phyloP scores from a whole-genome alignment of 2,113 vertebrate species.

The Suncus etruscus region DNA sequence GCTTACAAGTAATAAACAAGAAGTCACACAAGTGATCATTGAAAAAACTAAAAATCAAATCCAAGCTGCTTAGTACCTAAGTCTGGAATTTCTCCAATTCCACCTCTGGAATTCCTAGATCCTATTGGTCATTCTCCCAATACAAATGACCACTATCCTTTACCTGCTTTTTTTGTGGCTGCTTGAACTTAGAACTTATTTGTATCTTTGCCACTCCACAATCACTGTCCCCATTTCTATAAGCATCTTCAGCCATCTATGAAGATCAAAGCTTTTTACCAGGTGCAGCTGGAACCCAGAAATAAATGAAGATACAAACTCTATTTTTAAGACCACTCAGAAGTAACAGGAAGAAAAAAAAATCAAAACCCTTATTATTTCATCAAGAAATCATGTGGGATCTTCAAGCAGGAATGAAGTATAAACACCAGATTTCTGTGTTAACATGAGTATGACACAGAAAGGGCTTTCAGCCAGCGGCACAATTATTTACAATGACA shows the following conservation, averaged over 20 bases:
- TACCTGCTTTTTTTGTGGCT: not conserved
- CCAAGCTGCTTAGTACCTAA: not conserved
- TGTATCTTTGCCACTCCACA: not conserved
- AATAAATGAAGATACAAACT: conserved; percentile 6
- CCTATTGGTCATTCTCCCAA: not conserved
- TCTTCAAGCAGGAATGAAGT: conserved; percentile 26
- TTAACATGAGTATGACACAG: conserved; percentile 64
- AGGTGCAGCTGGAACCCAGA: not conserved
- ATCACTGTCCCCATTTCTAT: not conserved
- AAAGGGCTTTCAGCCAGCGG: conserved; percentile 74
- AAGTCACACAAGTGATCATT: not conserved
- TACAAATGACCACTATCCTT: not conserved
- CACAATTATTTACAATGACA: conserved; percentile 79
- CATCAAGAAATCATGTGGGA: not conserved
- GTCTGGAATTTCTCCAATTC: not conserved
- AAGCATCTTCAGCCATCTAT: not conserved
- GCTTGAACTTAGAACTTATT: not conserved
- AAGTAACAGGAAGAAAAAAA: conserved; percentile 15
- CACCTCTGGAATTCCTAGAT: not conserved
- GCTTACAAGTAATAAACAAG: conserved; percentile 6
- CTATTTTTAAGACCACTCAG: not conserved
- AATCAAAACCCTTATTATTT: not conserved
- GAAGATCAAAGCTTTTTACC: not conserved
- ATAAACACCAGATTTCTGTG: conserved; percentile 58
- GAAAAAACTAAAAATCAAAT: not conserved